These are phyloP conservation scores for Drosophila phalerata DNA, from an alignment of 2,888 invertebrate species.

Conservation along the genomic window DNA sequence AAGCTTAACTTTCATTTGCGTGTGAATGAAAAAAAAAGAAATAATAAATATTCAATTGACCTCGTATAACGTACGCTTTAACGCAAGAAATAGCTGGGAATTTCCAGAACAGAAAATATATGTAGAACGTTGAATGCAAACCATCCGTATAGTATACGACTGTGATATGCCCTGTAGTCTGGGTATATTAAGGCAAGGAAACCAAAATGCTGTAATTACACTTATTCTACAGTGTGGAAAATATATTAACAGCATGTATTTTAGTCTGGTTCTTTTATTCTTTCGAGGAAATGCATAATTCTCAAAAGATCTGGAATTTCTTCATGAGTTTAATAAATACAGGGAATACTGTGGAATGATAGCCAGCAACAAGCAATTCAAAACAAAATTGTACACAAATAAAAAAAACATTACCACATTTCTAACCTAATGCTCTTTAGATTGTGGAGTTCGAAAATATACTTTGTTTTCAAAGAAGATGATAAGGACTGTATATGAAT, in stretches of 20 bases:
- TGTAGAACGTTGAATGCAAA: background rate
- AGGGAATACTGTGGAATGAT: background rate
- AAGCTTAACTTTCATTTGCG: constrained; percentile 12
- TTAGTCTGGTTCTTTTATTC: no score
- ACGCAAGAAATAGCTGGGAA: constrained; percentile 58
- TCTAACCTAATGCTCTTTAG: background rate
- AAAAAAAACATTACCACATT: background rate
- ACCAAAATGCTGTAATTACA: no score
- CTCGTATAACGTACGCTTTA: constrained; percentile 1
- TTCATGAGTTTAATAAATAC: background rate
- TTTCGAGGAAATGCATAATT: no score
- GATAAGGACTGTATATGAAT: background rate
- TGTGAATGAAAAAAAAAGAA: constrained; percentile 15
- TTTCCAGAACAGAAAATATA: constrained; percentile 47
- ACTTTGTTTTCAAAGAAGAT: background rate
- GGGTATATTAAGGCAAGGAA: background rate
- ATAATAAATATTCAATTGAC: constrained; percentile 24
- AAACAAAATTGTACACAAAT: background rate
- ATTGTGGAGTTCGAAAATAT: background rate
- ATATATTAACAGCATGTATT: no score
- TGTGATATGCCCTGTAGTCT: constrained; percentile 3
- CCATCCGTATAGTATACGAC: background rate
- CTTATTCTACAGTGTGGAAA: no score
- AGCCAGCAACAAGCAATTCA: background rate
- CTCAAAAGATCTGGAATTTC: no score